These are phyloP conservation scores for Bryconaethiops microstoma DNA, from an alignment of 2,797 vertebrate species.

Conservation along the genomic window DNA sequence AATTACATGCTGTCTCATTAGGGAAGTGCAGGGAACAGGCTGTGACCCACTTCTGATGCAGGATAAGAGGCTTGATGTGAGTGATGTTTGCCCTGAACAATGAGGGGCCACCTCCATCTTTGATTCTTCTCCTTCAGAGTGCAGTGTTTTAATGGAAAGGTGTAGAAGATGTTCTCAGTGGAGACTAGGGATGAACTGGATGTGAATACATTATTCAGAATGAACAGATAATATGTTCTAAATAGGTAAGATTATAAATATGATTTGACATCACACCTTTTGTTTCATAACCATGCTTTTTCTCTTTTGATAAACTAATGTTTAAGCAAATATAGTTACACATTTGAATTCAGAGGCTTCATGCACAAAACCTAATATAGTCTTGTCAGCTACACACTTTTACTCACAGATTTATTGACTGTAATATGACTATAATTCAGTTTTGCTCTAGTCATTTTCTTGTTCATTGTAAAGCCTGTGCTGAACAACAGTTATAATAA, in stretches of 20 bases:
- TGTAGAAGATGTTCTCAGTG: background rate
- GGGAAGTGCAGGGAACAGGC: conserved; percentile 38
- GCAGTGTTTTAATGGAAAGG: conserved; percentile 4
- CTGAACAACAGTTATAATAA: too few relatives aligned
- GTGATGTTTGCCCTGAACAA: conserved; percentile 33
- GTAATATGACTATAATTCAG: too few relatives aligned
- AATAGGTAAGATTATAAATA: background rate
- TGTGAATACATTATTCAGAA: background rate
- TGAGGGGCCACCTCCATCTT: conserved; percentile 29
- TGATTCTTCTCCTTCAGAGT: conserved; percentile 6
- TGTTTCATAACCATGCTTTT: background rate
- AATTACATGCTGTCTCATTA: conserved; percentile 56
- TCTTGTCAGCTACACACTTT: background rate
- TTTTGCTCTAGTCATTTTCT: too few relatives aligned
- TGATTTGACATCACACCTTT: background rate
- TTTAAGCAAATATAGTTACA: background rate
- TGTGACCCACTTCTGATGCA: conserved; percentile 53
- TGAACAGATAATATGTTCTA: background rate
- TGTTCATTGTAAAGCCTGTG: too few relatives aligned
- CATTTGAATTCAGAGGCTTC: background rate
- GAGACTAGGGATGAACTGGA: background rate
- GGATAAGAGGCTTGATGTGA: conserved; percentile 34
- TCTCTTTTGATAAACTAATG: background rate
- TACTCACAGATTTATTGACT: background rate
- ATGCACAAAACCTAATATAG: background rate